These are phyloP conservation scores for Philaenus spumarius DNA, from an alignment of 1,140 invertebrate species.

Conservation along the genomic window DNA sequence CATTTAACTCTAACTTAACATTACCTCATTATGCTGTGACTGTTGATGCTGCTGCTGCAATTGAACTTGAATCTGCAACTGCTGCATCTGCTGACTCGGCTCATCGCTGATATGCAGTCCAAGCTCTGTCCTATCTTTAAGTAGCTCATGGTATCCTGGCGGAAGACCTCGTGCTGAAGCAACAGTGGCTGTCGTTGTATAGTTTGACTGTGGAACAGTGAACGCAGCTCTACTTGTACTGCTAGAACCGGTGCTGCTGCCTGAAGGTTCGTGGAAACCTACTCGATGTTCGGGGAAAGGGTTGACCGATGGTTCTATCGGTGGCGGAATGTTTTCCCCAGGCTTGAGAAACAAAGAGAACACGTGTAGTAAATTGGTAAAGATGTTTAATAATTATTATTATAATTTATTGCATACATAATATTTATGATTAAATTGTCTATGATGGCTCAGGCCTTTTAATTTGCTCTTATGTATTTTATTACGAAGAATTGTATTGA, in stretches of 20 bases:
- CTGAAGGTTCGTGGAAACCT: constrained; percentile 28
- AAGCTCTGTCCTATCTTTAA: constrained; percentile 43
- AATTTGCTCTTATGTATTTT: too few relatives aligned
- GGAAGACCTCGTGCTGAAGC: constrained; percentile 16
- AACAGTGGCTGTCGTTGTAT: not conserved
- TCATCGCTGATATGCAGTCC: constrained; percentile 36
- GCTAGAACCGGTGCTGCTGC: constrained; percentile 39
- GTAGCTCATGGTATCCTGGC: constrained; percentile 30
- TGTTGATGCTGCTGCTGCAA: constrained; percentile 17
- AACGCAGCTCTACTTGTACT: constrained; percentile 42
- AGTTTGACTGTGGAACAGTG: constrained; percentile 23
- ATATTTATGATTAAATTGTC: too few relatives aligned
- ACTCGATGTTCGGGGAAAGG: constrained; percentile 57
- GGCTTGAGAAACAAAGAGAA: constrained; percentile 20
- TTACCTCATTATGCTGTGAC: constrained; percentile 10
- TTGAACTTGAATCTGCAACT: constrained; percentile 58
- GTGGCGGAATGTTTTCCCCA: constrained; percentile 40
- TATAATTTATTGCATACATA: too few relatives aligned
- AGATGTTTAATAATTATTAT: too few relatives aligned
- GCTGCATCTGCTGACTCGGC: constrained; percentile 45
- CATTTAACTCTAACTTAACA: not conserved
- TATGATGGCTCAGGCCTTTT: too few relatives aligned
- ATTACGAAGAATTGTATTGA: too few relatives aligned
- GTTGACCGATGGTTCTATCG: constrained; percentile 58
- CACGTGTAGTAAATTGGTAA: too few relatives aligned